phyloP scores from a whole-genome alignment of 53 echinoderm and acorn worm species.

The Patiria pectinifera region DNA sequence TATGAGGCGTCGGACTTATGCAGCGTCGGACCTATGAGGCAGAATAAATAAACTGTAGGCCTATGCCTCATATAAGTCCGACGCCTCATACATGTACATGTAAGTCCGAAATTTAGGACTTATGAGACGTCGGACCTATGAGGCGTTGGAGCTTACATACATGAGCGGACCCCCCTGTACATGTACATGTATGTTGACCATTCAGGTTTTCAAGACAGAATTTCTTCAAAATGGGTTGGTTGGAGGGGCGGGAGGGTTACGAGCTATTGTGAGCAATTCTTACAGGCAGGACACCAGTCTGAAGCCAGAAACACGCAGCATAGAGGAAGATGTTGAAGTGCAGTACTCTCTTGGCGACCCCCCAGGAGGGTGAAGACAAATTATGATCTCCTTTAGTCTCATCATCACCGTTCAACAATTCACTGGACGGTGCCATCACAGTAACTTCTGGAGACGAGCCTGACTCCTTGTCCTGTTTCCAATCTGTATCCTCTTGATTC shows the following conservation, averaged over 20 bases:
- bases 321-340: conserved; percentile 71
- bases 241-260: not conserved
- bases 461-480: not conserved
- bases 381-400: not conserved
- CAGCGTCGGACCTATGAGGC: too few relatives aligned
- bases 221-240: not conserved
- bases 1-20: too few relatives aligned
- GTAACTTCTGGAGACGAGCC: not conserved
- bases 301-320: conserved; percentile 74
- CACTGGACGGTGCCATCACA: not conserved
- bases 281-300: conserved; percentile 75
- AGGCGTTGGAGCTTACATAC: not conserved
- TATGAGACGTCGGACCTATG: too few relatives aligned
- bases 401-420: not conserved
- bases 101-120: too few relatives aligned
- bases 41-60: too few relatives aligned
- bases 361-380: conserved; percentile 27
- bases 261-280: not conserved
- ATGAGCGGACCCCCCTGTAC: too few relatives aligned
- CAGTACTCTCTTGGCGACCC: conserved; percentile 52
- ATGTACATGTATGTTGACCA: too few relatives aligned
- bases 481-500: not conserved
- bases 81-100: not conserved
- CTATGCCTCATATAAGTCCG: too few relatives aligned
- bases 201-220: too few relatives aligned